Base-by-base conservation (phyloP, 2,113 vertebrate species). In the Ictalurus punctatus region DNA sequence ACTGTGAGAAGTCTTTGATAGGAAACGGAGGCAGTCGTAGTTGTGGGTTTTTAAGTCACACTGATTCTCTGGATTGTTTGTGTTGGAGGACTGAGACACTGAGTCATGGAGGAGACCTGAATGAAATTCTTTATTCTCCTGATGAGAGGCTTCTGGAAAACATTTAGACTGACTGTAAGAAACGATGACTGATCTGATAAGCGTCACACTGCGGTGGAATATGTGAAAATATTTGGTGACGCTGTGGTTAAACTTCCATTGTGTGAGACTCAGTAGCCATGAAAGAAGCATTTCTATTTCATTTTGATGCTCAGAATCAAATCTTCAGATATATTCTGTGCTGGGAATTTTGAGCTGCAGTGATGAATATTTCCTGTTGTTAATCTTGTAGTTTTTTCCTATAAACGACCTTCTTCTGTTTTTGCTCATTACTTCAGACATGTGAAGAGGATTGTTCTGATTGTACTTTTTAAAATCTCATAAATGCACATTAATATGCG, bases 21-120 rank as follows among this genome's bases (percentile, higher is more conserved):
- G 84, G 58, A 37, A 73, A 69, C 12, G 84, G 92, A 92, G 91
- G 92, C 87, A 92, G 93, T 92, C 92, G 84, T 92, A 67, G 67
- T 52, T 93, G 93, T 84, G 92, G 93, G 34, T 83, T 90, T 94
- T 93, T 58, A 85, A 80, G 44, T 89, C 34, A n/a, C 67, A 83
- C 59, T 6, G 90, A 59, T 92, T 87, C 37, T 86, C 21, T 4
- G 52, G 34, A 59, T 88, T 71, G 59, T 86, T 76, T 30, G 54
- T 67, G 83, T 59, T 78, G 67, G 63, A 27, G 37, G 61, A 14
- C 56, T 37, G 56, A 48, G 59, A 54, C 25, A 58, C 17, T 81
- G 67, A 87, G 27, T 89, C 88, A 87, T 21, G 7, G 27, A 48
- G 21, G 48, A 52, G 52, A 30, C 0, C 17, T 91, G 83, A 91